phyloP scores from a whole-genome alignment of 2,888 invertebrate genomes.

The Dendrolimus houi region DNA sequence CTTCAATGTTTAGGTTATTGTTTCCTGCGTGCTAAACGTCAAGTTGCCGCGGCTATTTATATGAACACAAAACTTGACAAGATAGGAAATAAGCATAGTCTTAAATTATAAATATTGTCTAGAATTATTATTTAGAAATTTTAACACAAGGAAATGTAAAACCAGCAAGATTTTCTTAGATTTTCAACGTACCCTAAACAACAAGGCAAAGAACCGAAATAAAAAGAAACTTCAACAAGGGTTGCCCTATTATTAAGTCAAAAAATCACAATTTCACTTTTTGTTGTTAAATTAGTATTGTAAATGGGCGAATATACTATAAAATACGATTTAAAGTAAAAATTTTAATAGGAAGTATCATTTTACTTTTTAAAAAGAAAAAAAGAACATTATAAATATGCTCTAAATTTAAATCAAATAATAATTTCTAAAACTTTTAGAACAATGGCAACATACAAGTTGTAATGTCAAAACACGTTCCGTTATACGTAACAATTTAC shows the following conservation, averaged over 20 bases:
- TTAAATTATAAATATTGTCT: conserved; percentile 19
- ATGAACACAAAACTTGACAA: conserved; percentile 27
- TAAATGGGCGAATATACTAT: too few species aligned
- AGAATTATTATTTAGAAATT: conserved; percentile 21
- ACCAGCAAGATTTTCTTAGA: conserved; percentile 55
- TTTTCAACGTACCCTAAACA: conserved; percentile 68
- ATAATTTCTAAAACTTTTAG: neutral
- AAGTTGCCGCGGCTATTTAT: conserved; percentile 52
- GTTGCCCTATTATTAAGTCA: conserved; percentile 31
- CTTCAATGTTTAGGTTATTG: conserved; percentile 58
- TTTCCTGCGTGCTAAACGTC: conserved; percentile 60
- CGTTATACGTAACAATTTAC: conserved; percentile 8
- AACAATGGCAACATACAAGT: conserved; percentile 5
- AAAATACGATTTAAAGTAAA: too few species aligned
- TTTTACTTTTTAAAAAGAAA: too few species aligned
- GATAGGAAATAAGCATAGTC: conserved; percentile 50
- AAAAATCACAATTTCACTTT: neutral
- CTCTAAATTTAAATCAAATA: too few species aligned
- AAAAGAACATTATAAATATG: too few species aligned
- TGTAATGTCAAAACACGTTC: conserved; percentile 8
- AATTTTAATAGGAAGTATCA: too few species aligned
- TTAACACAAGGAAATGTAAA: conserved; percentile 18
- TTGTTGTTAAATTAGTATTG: too few species aligned
- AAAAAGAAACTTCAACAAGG: conserved; percentile 45
- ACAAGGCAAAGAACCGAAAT: conserved; percentile 73